Percentiles rank a stretch among this genome's conserved stretches.
These are phyloP conservation scores for Furnarius figulus DNA, from an alignment of 2,113 vertebrate genomes.

Conservation along the genomic window DNA sequence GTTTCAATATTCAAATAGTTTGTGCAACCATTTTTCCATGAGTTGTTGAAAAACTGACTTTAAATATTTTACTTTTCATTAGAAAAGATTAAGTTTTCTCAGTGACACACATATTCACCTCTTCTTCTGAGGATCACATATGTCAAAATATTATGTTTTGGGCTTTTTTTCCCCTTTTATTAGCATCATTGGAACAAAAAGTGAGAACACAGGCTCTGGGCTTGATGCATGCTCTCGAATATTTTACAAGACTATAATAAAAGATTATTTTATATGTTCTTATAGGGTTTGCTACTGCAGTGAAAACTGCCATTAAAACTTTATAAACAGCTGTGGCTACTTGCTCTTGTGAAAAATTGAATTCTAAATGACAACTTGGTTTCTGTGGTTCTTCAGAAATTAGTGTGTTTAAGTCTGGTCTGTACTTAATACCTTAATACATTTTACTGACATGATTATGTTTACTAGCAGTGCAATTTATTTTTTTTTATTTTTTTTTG, in stretches of 20 bases:
- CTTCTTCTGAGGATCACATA: not conserved
- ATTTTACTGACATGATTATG: not conserved
- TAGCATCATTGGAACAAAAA: not conserved
- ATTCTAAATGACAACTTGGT: not conserved
- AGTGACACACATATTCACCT: not conserved
- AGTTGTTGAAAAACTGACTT: not conserved
- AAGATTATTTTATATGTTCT: not conserved
- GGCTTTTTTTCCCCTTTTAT: not conserved
- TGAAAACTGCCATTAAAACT: not conserved
- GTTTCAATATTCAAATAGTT: not conserved
- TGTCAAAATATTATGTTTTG: not conserved
- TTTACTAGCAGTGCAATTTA: not conserved
- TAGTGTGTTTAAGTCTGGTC: not conserved
- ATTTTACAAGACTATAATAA: not conserved
- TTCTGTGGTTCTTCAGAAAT: not conserved
- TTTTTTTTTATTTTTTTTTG: not conserved
- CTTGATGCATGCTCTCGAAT: not conserved
- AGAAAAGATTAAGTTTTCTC: not conserved
- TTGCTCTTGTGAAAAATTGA: not conserved
- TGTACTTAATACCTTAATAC: not conserved
- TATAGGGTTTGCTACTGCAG: not conserved
- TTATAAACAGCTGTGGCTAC: not conserved
- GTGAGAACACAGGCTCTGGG: not conserved
- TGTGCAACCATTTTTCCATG: not conserved
- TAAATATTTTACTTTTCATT: not conserved